phyloP scores from a whole-genome alignment of 2,113 vertebrate genomes.

The Pipa parva region DNA sequence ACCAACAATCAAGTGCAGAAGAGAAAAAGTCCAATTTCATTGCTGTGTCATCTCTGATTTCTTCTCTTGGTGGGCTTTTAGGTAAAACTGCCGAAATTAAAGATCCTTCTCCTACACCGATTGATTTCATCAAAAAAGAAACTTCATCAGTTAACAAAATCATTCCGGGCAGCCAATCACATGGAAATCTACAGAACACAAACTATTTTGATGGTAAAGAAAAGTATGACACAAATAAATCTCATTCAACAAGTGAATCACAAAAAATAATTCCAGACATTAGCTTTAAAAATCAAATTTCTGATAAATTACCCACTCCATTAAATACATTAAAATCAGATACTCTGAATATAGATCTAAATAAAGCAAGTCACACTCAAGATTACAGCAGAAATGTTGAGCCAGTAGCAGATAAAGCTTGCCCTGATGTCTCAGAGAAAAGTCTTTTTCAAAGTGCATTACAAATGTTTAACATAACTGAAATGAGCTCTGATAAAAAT shows the following conservation, averaged over 20 bases:
- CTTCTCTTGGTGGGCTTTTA: constrained; percentile 67
- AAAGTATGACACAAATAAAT: background rate
- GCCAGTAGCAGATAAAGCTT: constrained; percentile 44
- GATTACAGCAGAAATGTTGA: background rate
- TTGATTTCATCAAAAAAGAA: background rate
- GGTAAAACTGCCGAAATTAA: constrained; percentile 61
- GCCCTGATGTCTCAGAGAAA: constrained; percentile 54
- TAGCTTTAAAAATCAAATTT: background rate
- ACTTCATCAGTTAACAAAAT: background rate
- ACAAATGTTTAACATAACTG: constrained; percentile 57
- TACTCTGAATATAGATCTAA: background rate
- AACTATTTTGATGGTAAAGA: background rate
- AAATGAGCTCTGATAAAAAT: constrained; percentile 52
- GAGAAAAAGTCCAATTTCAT: constrained; percentile 64
- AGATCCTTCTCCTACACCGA: constrained; percentile 39
- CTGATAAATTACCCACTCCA: background rate
- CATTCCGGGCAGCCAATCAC: background rate
- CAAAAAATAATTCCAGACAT: background rate
- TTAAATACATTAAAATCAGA: background rate
- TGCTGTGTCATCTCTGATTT: constrained; percentile 74
- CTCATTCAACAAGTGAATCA: background rate
- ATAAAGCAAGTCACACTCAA: background rate
- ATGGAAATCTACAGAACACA: background rate
- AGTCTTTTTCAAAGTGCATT: constrained; percentile 58
- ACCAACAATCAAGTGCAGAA: constrained; percentile 66